Conservation (phyloP, 2,888 invertebrate species). For the Alcis repandata region DNA sequence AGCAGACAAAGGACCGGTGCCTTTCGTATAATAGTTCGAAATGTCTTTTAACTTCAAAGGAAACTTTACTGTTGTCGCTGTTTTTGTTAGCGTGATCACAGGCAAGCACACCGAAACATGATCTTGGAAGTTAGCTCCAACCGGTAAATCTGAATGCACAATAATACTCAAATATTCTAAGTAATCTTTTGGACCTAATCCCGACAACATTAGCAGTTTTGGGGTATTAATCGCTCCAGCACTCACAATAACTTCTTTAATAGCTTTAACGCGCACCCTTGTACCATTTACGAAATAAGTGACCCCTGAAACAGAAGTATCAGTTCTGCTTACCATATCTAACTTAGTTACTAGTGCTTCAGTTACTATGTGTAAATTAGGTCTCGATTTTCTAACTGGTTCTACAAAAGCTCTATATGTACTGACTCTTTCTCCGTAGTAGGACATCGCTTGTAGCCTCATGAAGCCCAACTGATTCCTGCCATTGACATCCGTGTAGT, state of each 20-base stretch:
- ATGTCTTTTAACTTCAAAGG: slow-evolving; percentile 78
- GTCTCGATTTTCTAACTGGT: slow-evolving; percentile 72
- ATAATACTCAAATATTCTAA: slow-evolving; percentile 77
- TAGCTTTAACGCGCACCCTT: slow-evolving; percentile 62
- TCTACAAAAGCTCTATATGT: slow-evolving; percentile 79
- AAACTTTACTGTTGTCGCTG: slow-evolving; percentile 71
- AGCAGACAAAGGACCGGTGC: slow-evolving; percentile 76
- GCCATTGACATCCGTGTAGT: slow-evolving; percentile 80
- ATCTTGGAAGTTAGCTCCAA: slow-evolving; percentile 81
- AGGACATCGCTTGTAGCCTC: slow-evolving; percentile 80
- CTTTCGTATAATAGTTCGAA: slow-evolving; percentile 74
- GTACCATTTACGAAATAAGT: slow-evolving; percentile 79
- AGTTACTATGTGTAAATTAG: slow-evolving; percentile 71
- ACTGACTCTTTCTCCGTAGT: slow-evolving; percentile 80
- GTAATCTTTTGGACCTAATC: slow-evolving; percentile 78
- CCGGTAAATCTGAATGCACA: slow-evolving; percentile 71
- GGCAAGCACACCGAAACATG: slow-evolving; percentile 80
- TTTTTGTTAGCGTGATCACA: slow-evolving; percentile 73
- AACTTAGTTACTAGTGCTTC: slow-evolving; percentile 79
- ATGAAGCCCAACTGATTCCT: slow-evolving; percentile 78
- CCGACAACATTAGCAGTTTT: slow-evolving; percentile 80
- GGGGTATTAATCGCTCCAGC: slow-evolving; percentile 81
- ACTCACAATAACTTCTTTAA: slow-evolving; percentile 75
- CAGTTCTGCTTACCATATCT: slow-evolving; percentile 63
- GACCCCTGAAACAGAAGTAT: slow-evolving; percentile 65